These are phyloP conservation scores for Clarias fuscus DNA, from an alignment of 2,797 vertebrate genomes.

Conservation along the genomic window DNA sequence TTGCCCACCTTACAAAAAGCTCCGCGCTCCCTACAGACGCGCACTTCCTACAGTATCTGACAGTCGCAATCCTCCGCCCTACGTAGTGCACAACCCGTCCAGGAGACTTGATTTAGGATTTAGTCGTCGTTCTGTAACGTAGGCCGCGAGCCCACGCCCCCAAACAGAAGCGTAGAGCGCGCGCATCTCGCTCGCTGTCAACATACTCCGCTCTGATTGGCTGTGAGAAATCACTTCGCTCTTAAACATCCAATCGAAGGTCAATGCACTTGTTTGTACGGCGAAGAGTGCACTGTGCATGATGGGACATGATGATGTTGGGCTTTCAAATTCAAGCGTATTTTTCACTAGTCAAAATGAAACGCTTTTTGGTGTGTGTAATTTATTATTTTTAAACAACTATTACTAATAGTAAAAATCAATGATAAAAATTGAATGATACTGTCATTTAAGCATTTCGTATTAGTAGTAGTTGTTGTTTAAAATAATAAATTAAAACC, in stretches of 20 bases:
- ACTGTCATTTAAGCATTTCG: neutral
- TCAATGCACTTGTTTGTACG: conserved; percentile 24
- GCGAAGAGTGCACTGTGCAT: conserved; percentile 27
- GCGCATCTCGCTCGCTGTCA: neutral
- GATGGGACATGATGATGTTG: conserved; percentile 39
- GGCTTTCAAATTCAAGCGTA: neutral
- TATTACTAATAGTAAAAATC: too few relatives aligned
- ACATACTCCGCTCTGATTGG: conserved; percentile 45
- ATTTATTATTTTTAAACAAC: neutral
- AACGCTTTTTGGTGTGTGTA: neutral
- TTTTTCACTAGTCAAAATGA: neutral
- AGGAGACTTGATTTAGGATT: neutral
- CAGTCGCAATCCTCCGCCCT: neutral
- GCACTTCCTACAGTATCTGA: neutral
- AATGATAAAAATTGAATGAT: too few relatives aligned
- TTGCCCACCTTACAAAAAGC: neutral
- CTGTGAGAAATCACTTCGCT: conserved; percentile 21
- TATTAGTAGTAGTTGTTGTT: neutral
- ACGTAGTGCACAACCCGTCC: neutral
- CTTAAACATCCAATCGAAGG: conserved; percentile 43
- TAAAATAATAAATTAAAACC: neutral
- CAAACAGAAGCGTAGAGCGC: conserved; percentile 31
- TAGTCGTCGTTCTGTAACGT: conserved; percentile 57
- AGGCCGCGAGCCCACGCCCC: conserved; percentile 42
- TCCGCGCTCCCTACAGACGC: neutral